Percentiles rank a stretch among this genome's conserved stretches.
Evolutionary conservation across 2,113 vertebrate species (phyloP).

Genomic region (Scytalopus superciliaris): DNA sequence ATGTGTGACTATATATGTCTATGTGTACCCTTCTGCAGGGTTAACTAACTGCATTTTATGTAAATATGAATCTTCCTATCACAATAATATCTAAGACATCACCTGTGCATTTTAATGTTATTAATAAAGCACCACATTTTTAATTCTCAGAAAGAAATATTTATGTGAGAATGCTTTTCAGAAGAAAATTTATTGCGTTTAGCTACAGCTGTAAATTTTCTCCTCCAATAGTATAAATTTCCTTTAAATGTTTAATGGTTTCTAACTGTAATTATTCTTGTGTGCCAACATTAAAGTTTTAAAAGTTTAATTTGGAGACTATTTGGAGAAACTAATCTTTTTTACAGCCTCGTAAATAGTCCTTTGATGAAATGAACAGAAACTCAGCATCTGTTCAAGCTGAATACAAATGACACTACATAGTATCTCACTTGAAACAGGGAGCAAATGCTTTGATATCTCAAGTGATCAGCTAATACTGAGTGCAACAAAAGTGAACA

Average conservation of each 20-base stretch:
- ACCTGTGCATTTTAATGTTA: slow-evolving; percentile 1
- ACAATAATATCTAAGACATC: not conserved
- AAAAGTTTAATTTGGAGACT: slow-evolving; percentile 84
- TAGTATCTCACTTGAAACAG: not conserved
- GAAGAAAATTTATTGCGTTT: slow-evolving; percentile 74
- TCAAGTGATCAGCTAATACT: not conserved
- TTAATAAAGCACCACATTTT: slow-evolving; percentile 51
- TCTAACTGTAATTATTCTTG: slow-evolving; percentile 84
- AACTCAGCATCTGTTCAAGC: slow-evolving; percentile 60
- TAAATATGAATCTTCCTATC: slow-evolving; percentile 8
- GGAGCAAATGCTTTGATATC: not conserved
- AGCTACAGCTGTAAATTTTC: slow-evolving; percentile 74
- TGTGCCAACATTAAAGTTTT: slow-evolving; percentile 82
- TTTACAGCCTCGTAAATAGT: slow-evolving; percentile 84
- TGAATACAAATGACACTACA: slow-evolving; percentile 72
- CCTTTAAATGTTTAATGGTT: slow-evolving; percentile 80
- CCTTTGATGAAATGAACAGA: slow-evolving; percentile 79
- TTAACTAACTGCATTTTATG: slow-evolving; percentile 36
- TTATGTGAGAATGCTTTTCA: slow-evolving; percentile 64
- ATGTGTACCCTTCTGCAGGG: not conserved
- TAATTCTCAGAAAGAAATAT: slow-evolving; percentile 58
- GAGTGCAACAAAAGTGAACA: not conserved
- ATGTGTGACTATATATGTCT: not conserved
- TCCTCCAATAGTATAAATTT: slow-evolving; percentile 78
- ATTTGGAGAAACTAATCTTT: slow-evolving; percentile 80